Evolutionary conservation across 2,113 vertebrate genomes (phyloP).

Genomic region (Peromyscus maniculatus): DNA sequence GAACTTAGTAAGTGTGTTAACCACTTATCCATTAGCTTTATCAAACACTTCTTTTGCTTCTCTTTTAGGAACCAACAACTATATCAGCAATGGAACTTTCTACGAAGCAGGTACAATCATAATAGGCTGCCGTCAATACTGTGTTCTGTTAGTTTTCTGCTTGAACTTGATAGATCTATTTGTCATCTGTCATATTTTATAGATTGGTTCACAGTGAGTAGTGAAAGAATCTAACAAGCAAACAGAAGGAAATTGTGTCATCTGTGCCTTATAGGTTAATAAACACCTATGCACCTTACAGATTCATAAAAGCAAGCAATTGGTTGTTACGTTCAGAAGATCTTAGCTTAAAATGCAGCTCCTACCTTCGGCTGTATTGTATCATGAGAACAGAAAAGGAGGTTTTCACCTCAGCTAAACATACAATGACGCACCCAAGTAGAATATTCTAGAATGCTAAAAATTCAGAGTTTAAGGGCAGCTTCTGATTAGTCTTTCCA

Average conservation of each 20-base stretch:
- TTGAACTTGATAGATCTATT: slow-evolving; percentile 11
- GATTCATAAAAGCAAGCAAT: slow-evolving; percentile 11
- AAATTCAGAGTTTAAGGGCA: slow-evolving; percentile 7
- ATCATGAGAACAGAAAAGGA: slow-evolving; percentile 75
- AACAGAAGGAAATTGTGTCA: not conserved
- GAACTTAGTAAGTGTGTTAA: not conserved
- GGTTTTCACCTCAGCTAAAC: slow-evolving; percentile 79
- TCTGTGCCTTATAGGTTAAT: not conserved
- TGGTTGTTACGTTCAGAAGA: not conserved
- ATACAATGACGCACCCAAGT: slow-evolving; percentile 72
- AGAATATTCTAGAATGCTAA: slow-evolving; percentile 39
- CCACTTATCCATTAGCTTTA: not conserved
- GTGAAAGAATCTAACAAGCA: not conserved
- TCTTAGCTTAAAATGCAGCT: slow-evolving; percentile 72
- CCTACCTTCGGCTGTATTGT: slow-evolving; percentile 75
- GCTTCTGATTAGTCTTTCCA: not conserved
- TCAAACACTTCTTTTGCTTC: not conserved
- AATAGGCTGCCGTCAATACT: not conserved
- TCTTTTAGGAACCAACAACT: slow-evolving; percentile 93
- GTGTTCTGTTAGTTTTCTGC: not conserved
- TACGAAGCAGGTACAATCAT: slow-evolving; percentile 94
- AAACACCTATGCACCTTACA: slow-evolving; percentile 10
- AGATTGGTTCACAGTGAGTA: not conserved
- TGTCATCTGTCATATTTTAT: not conserved
- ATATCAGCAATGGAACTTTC: slow-evolving; percentile 98